Evolutionary conservation across 1,140 invertebrate genomes (phyloP), one percentile per base, ranked within the genome.

Genomic region (Oscheius sp.): DNA sequence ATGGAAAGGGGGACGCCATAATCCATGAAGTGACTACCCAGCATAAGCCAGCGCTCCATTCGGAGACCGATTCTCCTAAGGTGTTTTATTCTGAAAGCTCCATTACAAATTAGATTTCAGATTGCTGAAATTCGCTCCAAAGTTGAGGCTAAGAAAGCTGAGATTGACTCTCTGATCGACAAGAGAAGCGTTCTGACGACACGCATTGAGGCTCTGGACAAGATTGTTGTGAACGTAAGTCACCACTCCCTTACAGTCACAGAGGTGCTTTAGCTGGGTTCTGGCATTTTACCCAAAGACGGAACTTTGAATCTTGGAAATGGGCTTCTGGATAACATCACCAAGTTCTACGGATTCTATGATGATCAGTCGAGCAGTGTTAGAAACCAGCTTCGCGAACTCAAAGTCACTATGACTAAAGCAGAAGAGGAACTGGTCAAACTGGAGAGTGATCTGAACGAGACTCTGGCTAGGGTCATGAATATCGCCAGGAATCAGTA

Each of bases 261-360:
- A n/a, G n/a, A n/a, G n/a, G n/a, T n/a, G n/a, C 20, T 65, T 65
- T 34, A 65, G 63, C 3, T 65, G 3, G 63, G 63, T 3, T 38
- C 29, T 18, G 63, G 63, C 2, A 65, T 65, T 26, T n/a, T 23
- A 13, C 63, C 63, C 20, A 65, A 65, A 31, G 63, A 42, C 23
- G 10, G 74, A 15, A 15, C 15, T 34, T 28, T 3, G 34, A 31
- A 73, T 34, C 1, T 45, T 15, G 2, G 70, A 20, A 15, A 28
- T 18, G 29, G 45, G n/a, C 20, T 38, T 20, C 61, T 73, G 1
- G 62, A 58, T 76, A 79, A 76, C 74, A 76, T 52, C 66, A 61
- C 26, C 77, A 80, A 71, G 15, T 75, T 75, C 42, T 76, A 69
- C 36, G 42, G 2, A 29, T 76, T 36, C 49, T 66, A 75, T 45